Evolutionary conservation across 1,140 invertebrate genomes (phyloP), one percentile per base, ranked within the genome.

Genomic region (Steinernema khuongi): DNA sequence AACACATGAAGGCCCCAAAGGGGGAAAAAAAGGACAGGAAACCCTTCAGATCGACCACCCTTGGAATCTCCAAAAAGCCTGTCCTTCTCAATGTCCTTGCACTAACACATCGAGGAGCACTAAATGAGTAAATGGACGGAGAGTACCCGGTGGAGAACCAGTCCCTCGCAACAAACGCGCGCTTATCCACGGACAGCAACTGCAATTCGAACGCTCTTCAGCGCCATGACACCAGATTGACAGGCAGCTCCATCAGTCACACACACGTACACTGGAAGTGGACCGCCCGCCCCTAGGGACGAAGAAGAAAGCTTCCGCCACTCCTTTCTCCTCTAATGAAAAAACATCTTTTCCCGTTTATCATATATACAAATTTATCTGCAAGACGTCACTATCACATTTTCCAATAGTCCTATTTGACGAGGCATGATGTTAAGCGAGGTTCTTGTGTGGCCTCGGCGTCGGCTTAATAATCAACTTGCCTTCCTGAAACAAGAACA

Each of bases 401-500:
- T 11, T 31, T 7, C 18, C 28, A 32, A 69, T 14, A 31, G 29
- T 32, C n/a, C 7, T 14, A 32, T 31, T 31, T 11, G 67, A 68
- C 67, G 71, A 74, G 44, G 19, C 43, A n/a, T 31, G 66, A 31
- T 22, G 14, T 30, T 66, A 36, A 30, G 33, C 14, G 71, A 19
- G 28, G 72, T 32, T 74, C 30, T 4, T 26, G 68, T 33, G 43
- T 26, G 17, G 31, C 4, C 77, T 70, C 28, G 72, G 41, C 36
- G 77, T 71, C 67, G 74, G 74, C 68, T 72, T 75, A 11, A 86
- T 75, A 71, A 86, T 86, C 43, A 86, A 72, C 76, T 86, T 86
- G 18, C 85, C 85, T n/a, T 85, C 83, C 85, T 85, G 77, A 72
- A 81, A 85, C 75, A 73, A 11, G 0, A 81, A 36, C n/a, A 14